Evolutionary conservation across 2,888 invertebrate genomes (phyloP).

Genomic region (Aquatica leii): DNA sequence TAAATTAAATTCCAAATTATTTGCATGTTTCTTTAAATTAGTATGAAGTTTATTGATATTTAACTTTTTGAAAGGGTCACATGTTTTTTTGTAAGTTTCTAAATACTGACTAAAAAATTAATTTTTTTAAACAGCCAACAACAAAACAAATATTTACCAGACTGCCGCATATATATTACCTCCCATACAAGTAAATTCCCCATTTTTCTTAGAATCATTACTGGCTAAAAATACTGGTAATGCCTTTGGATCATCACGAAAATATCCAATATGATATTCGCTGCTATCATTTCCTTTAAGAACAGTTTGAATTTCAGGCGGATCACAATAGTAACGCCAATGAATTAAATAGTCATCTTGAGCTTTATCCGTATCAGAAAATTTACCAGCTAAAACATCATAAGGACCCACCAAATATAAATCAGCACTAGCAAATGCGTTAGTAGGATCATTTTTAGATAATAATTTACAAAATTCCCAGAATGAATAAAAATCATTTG

Average conservation of each 20-base stretch:
- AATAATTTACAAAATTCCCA: conserved; percentile 76
- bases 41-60: conserved; percentile 68
- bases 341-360: conserved; percentile 76
- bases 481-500: conserved; percentile 87
- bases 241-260: conserved; percentile 81
- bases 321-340: conserved; percentile 93
- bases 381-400: conserved; percentile 77
- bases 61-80: conserved; percentile 70
- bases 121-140: conserved; percentile 9
- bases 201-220: conserved; percentile 75
- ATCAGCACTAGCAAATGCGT: conserved; percentile 71
- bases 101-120: conserved; percentile 62
- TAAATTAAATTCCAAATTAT: conserved; percentile 67
- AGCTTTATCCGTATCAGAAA: conserved; percentile 59
- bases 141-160: conserved; percentile 65
- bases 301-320: conserved; percentile 92
- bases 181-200: conserved; percentile 75
- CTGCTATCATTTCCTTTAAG: conserved; percentile 73
- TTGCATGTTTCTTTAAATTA: conserved; percentile 70
- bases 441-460: conserved; percentile 65
- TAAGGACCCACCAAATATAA: conserved; percentile 86
- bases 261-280: conserved; percentile 89
- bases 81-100: conserved; percentile 64
- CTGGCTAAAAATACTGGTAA: conserved; percentile 79
- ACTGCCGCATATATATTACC: conserved; percentile 83